Conservation (phyloP, 2,888 invertebrate species). For the Spatulosminthurus flaviceps region DNA sequence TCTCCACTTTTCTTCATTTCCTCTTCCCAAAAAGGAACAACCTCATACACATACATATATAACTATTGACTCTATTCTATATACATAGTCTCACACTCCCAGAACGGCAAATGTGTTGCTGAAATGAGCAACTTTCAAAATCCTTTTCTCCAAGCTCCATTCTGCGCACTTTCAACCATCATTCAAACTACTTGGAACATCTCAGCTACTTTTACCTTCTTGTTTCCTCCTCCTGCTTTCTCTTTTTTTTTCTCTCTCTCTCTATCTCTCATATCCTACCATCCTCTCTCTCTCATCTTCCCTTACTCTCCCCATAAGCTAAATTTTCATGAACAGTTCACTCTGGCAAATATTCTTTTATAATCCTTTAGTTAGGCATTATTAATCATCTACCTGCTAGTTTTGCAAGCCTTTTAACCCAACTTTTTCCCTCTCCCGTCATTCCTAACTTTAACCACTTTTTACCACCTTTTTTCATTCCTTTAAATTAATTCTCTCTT, state of each 20-base stretch:
- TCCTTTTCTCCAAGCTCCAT: conserved; percentile 20
- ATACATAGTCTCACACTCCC: neutral
- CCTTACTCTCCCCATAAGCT: conserved; percentile 7
- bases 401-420: conserved; percentile 5
- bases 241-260: neutral
- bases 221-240: neutral
- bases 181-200: conserved; percentile 10
- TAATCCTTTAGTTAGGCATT: conserved; percentile 39
- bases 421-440: neutral
- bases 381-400: conserved; percentile 34
- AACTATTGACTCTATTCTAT: too few species aligned
- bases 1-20: conserved; percentile 44
- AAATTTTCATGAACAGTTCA: conserved; percentile 45
- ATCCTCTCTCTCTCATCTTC: neutral
- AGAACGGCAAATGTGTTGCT: conserved; percentile 8
- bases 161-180: conserved; percentile 17
- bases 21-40: neutral
- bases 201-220: neutral
- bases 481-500: neutral
- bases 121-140: conserved; percentile 27
- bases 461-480: neutral
- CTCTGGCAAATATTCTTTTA: conserved; percentile 28
- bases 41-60: neutral
- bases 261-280: neutral
- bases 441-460: neutral